Evolutionary conservation across 2,113 vertebrate genomes (phyloP).

Genomic region (Kryptolebias marmoratus): DNA sequence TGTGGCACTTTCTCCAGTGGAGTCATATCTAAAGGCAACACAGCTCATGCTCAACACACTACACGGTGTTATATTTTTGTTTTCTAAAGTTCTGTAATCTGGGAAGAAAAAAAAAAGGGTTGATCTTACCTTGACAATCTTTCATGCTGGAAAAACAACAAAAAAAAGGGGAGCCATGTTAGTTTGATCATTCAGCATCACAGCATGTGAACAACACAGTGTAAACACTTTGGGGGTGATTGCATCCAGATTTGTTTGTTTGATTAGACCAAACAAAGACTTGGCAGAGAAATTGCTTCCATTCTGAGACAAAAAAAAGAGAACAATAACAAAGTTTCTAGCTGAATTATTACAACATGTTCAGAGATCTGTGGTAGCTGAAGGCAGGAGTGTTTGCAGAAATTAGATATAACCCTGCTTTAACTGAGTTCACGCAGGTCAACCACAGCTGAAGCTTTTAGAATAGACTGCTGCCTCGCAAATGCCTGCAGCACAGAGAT

Average conservation of each 20-base stretch:
- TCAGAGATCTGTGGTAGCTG: constrained; percentile 10
- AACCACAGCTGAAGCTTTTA: constrained; percentile 41
- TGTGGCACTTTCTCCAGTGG: constrained; percentile 80
- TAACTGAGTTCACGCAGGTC: constrained; percentile 45
- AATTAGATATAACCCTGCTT: constrained; percentile 28
- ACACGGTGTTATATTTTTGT: neutral
- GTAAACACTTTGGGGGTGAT: constrained; percentile 28
- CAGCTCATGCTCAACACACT: constrained; percentile 10
- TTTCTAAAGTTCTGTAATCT: neutral
- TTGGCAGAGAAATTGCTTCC: constrained; percentile 41
- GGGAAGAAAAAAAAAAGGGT: neutral
- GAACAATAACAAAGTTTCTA: constrained; percentile 48
- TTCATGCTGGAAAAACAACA: constrained; percentile 69
- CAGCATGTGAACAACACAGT: constrained; percentile 38
- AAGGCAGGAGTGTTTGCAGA: constrained; percentile 10
- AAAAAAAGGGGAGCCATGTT: constrained; percentile 46
- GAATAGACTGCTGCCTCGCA: constrained; percentile 26
- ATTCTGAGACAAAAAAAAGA: constrained; percentile 39
- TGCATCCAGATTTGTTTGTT: constrained; percentile 48
- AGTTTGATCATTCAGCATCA: constrained; percentile 28
- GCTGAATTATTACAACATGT: constrained; percentile 50
- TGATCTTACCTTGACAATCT: constrained; percentile 72
- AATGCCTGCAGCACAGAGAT: constrained; percentile 48
- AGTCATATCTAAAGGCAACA: constrained; percentile 84
- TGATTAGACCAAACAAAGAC: constrained; percentile 53